Evolutionary conservation across 2,888 invertebrate species (phyloP).

Genomic region (Drosophila niveifrons): DNA sequence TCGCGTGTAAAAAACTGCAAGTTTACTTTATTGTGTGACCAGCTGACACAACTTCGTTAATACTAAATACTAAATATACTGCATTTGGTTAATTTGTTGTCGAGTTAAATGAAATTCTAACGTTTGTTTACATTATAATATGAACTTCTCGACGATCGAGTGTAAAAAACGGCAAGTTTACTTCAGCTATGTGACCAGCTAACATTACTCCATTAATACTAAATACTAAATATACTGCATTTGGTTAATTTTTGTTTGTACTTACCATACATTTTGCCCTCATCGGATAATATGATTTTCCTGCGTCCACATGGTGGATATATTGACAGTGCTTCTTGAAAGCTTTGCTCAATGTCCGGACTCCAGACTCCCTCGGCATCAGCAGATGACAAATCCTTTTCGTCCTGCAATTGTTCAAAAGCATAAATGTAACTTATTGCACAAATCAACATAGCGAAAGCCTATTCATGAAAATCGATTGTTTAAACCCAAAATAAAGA

Average conservation of each 20-base stretch:
- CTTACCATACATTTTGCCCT: conserved; percentile 99
- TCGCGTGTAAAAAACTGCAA: no score
- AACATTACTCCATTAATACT: no score
- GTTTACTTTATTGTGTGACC: no score
- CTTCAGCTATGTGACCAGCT: no score
- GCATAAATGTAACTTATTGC: background rate
- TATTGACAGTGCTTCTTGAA: conserved; percentile 99
- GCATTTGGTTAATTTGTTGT: no score
- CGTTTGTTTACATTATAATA: no score
- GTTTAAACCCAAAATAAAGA: background rate
- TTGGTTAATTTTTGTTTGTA: conserved; percentile 83
- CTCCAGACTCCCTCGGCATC: conserved; percentile 99
- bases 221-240: background rate
- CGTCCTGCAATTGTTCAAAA: conserved; percentile 87
- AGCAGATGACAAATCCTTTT: conserved; percentile 96
- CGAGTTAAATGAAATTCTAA: no score
- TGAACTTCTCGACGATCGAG: no score
- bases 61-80: background rate
- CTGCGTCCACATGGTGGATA: conserved; percentile 99
- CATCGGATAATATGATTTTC: conserved; percentile 99
- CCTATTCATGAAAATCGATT: background rate
- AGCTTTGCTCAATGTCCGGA: conserved; percentile 99
- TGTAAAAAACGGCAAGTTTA: no score
- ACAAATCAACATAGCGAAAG: background rate
- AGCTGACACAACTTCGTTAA: no score